Conservation (phyloP, 2,888 invertebrate genomes). For the Apotomis turbidana region DNA sequence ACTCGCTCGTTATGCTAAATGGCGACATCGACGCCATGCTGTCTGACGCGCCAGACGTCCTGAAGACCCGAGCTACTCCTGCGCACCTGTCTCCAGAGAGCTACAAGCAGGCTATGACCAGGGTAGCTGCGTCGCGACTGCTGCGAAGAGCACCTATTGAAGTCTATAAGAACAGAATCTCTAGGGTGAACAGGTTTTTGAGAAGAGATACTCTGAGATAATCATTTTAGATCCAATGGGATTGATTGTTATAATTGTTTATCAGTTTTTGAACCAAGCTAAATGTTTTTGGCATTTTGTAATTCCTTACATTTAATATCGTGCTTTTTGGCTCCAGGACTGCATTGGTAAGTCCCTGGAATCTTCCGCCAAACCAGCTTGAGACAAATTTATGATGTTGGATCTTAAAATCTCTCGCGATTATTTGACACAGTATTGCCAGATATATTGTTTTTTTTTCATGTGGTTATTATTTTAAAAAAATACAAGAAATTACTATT, state of each 20-base stretch:
- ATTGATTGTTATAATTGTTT: not conserved
- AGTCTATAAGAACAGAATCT: constrained; percentile 73
- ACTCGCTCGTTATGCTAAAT: constrained; percentile 72
- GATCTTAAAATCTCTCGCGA: too few relatives aligned
- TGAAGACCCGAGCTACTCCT: constrained; percentile 72
- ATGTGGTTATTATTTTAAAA: too few relatives aligned
- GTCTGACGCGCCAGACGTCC: constrained; percentile 70
- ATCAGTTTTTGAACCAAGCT: too few relatives aligned
- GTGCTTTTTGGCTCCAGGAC: too few relatives aligned
- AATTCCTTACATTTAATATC: too few relatives aligned
- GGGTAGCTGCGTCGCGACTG: constrained; percentile 68
- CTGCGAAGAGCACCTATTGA: constrained; percentile 69
- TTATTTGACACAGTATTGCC: too few relatives aligned
- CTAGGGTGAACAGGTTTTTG: constrained; percentile 70
- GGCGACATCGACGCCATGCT: constrained; percentile 79
- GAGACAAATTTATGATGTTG: too few relatives aligned
- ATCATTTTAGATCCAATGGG: constrained; percentile 51
- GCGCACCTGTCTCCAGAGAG: constrained; percentile 76
- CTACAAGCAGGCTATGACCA: constrained; percentile 72
- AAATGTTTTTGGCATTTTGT: too few relatives aligned
- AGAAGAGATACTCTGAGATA: constrained; percentile 75
- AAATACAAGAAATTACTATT: too few relatives aligned
- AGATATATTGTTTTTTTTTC: too few relatives aligned
- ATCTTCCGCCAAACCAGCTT: too few relatives aligned
- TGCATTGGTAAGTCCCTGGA: too few relatives aligned